Evolutionary conservation across 2,797 vertebrate species (phyloP).

Genomic region (Heterohyrax brucei): DNA sequence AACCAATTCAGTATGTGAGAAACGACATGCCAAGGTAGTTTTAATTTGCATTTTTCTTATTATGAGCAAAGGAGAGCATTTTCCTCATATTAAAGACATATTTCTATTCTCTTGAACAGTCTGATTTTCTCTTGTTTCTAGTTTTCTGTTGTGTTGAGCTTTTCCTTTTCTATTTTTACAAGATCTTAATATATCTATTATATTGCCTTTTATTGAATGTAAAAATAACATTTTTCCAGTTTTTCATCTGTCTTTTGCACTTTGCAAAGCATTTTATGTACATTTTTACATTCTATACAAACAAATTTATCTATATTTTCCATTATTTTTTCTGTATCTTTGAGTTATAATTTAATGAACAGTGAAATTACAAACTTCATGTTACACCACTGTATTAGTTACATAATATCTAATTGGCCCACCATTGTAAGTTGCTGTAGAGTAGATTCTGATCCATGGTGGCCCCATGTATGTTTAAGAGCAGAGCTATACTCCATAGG

Average conservation of each 20-base stretch:
- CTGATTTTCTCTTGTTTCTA: neutral
- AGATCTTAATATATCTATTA: neutral
- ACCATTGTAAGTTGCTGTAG: neutral
- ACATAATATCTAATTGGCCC: neutral
- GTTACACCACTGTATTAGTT: neutral
- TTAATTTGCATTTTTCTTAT: conserved; percentile 61
- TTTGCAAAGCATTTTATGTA: neutral
- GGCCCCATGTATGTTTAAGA: too few species aligned
- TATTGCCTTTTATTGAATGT: neutral
- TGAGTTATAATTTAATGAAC: neutral
- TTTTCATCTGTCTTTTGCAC: neutral
- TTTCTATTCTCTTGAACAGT: neutral
- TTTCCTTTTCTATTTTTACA: neutral
- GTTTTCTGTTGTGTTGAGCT: neutral
- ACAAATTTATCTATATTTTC: neutral
- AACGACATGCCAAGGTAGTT: conserved; percentile 8
- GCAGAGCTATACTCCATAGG: too few species aligned
- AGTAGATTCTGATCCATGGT: too few species aligned
- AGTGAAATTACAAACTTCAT: neutral
- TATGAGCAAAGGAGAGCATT: conserved; percentile 51
- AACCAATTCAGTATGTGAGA: conserved; percentile 50
- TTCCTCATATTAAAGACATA: neutral
- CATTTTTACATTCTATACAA: neutral
- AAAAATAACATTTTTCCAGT: neutral
- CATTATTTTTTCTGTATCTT: conserved; percentile 29